Evolutionary conservation across 2,113 vertebrate species (phyloP), one percentile per base, ranked within the genome.

Genomic region (Entelurus aequoreus): DNA sequence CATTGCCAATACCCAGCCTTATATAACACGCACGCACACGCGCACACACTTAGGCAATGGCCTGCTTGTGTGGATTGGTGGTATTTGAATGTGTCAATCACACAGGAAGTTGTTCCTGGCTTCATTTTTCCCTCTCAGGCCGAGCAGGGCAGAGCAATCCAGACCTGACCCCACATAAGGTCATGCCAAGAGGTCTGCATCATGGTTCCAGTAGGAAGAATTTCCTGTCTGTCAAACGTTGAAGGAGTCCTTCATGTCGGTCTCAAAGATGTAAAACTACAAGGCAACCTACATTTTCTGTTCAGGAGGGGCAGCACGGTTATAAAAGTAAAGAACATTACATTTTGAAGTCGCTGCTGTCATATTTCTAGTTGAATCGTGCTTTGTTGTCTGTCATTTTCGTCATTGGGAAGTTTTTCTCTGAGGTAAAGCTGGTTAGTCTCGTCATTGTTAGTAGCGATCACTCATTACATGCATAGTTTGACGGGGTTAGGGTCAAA

Each of bases 71-170:
- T 66, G 71, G 82, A 69, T 89, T 37, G 8, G 35, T 88, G 83
- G 87, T 87, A 86, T 88, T 87, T 81, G 77, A 85, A 81, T 79
- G 77, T 72, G 84, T 88, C 78, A 72, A 76, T 85, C 85, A 87
- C 88, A 85, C 84, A 80, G 85, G 84, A 87, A 54, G 37, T 82
- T 85, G 78, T 86, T 89, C 89, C 89, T 86, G 84, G 86, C 78
- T 90, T 89, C 87, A 86, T 72, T 68, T 89, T 89, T 88, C 87
- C 84, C 88, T 51, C 40, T 57, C 55, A 86, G 81, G 84, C 5
- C 11, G 5, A 57, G 80, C 74, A 76, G 76, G 71, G 80, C 66
- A 76, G 74, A 6, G 76, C 15, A 76, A 78, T 85, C 81, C 78
- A 81, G 76, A 76, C 80, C 73, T 75, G 16, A 44, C 49, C 49